A percentile compares a stretch with the other conserved stretches of the same genome.
These are phyloP conservation scores for Pseudorhombus dupliciocellatus DNA, from an alignment of 2,113 vertebrate species.

Conservation along the genomic window DNA sequence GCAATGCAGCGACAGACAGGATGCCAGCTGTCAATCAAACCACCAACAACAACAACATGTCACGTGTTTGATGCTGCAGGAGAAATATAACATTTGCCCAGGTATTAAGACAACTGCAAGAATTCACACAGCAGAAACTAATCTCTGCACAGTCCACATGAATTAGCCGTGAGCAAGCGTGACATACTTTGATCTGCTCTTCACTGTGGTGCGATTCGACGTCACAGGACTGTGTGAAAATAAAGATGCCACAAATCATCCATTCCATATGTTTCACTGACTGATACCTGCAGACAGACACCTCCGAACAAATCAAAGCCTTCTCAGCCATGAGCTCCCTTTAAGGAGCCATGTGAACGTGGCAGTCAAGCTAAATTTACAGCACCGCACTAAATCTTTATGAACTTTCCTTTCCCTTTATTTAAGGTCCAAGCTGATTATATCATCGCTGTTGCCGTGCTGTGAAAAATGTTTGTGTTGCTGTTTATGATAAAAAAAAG, in stretches of 20 bases:
- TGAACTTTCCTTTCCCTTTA: constrained; percentile 45
- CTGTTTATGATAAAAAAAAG: constrained; percentile 42
- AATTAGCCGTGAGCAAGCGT: constrained; percentile 66
- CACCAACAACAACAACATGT: too few species aligned
- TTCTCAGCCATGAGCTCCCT: constrained; percentile 39
- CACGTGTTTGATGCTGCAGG: not conserved
- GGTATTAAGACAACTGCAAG: constrained; percentile 40
- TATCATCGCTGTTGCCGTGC: constrained; percentile 24
- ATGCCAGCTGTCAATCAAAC: too few species aligned
- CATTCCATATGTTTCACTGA: constrained; percentile 47
- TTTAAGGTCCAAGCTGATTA: constrained; percentile 41
- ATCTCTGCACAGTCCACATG: constrained; percentile 60
- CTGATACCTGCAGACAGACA: constrained; percentile 53
- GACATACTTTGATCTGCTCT: constrained; percentile 69
- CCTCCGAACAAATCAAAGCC: constrained; percentile 61
- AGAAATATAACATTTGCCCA: constrained; percentile 32
- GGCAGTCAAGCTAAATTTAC: constrained; percentile 44
- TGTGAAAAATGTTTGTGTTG: constrained; percentile 46
- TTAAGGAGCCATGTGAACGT: constrained; percentile 44
- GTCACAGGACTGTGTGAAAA: constrained; percentile 41
- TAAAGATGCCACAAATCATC: constrained; percentile 53
- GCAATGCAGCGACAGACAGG: too few species aligned
- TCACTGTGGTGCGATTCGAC: constrained; percentile 63
- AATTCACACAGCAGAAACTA: constrained; percentile 51
- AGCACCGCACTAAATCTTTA: constrained; percentile 45